Conservation (phyloP, 2,888 invertebrate species). For the Synanthedon formicaeformis region DNA sequence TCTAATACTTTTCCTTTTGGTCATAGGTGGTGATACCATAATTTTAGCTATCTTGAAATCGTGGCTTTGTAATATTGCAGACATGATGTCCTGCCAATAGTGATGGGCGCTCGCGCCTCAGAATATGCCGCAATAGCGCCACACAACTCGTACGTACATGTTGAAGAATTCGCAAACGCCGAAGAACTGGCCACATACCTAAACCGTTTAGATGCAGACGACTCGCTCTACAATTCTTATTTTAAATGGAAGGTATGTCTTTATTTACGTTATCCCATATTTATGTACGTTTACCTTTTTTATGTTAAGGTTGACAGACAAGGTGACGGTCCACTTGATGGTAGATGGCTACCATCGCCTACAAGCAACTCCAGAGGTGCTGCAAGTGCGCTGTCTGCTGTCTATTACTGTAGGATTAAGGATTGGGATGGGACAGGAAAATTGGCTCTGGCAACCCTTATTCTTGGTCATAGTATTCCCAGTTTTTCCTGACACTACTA, state of each 20-base stretch:
- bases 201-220: constrained; percentile 85
- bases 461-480: too few relatives aligned
- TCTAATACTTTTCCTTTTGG: too few relatives aligned
- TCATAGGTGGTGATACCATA: too few relatives aligned
- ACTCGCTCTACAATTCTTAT: constrained; percentile 92
- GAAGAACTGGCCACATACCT: constrained; percentile 90
- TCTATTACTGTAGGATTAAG: too few relatives aligned
- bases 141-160: constrained; percentile 92
- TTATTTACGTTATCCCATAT: neutral
- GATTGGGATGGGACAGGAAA: too few relatives aligned
- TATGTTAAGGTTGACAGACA: too few relatives aligned
- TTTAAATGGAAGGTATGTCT: constrained; percentile 85
- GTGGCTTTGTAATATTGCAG: constrained; percentile 16
- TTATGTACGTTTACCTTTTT: too few relatives aligned
- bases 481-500: neutral
- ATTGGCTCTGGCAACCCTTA: too few relatives aligned
- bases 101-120: constrained; percentile 94
- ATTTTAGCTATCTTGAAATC: neutral
- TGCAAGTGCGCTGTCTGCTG: too few relatives aligned
- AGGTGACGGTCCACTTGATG: too few relatives aligned
- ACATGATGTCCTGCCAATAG: constrained; percentile 88
- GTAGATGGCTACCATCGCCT: too few relatives aligned
- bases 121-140: constrained; percentile 93
- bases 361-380: too few relatives aligned
- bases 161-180: constrained; percentile 92